phyloP scores from a whole-genome alignment of 2,888 invertebrate genomes.

The Conus canariensis region DNA sequence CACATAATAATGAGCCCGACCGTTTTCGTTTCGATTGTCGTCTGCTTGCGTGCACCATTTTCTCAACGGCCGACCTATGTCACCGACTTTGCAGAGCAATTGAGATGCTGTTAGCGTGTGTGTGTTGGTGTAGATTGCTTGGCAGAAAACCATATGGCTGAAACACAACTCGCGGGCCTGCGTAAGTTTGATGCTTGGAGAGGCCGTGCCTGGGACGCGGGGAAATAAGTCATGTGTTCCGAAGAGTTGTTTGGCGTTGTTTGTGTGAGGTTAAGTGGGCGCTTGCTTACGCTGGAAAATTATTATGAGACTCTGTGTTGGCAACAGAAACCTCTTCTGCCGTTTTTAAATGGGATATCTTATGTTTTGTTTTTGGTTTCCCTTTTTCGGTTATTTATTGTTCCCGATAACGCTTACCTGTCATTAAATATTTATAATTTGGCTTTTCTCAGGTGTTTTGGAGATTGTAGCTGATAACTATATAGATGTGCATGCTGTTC shows the following conservation, averaged over 20 bases:
- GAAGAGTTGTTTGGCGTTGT: not conserved
- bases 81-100: slow-evolving; percentile 29
- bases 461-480: not conserved
- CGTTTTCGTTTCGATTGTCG: slow-evolving; percentile 23
- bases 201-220: not conserved
- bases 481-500: not conserved
- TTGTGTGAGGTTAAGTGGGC: not conserved
- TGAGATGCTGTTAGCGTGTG: slow-evolving; percentile 32
- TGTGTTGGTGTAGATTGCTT: not conserved
- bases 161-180: slow-evolving; percentile 21
- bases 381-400: not conserved
- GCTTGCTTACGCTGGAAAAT: not conserved
- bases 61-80: slow-evolving; percentile 12
- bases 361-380: not conserved
- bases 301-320: not conserved
- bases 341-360: not conserved
- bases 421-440: slow-evolving; percentile 30
- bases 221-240: slow-evolving; percentile 29
- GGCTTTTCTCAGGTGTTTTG: not conserved
- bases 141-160: slow-evolving; percentile 42
- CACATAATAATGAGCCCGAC: slow-evolving; percentile 35
- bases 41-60: slow-evolving; percentile 36
- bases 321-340: not conserved
- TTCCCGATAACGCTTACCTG: not conserved
- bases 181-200: slow-evolving; percentile 28